Evolutionary conservation across 2,888 invertebrate genomes (phyloP).

Genomic region (Mythimna ferrago): DNA sequence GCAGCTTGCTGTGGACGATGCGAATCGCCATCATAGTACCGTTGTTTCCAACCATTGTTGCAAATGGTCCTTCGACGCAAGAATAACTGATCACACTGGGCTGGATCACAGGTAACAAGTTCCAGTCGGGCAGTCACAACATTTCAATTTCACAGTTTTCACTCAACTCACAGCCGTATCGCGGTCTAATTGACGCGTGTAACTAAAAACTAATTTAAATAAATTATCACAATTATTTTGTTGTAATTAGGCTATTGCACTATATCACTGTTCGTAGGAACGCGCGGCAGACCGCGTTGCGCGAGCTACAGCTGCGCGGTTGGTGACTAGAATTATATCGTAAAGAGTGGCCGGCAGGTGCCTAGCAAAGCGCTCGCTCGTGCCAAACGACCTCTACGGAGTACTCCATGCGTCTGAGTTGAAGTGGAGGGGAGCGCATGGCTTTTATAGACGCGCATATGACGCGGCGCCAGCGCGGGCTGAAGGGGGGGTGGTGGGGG

Average conservation of each 20-base stretch:
- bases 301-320: conserved; percentile 89
- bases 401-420: conserved; percentile 91
- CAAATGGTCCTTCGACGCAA: conserved; percentile 84
- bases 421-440: conserved; percentile 86
- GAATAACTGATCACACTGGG: conserved; percentile 88
- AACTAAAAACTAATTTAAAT: conserved; percentile 89
- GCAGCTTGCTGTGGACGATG: conserved; percentile 97
- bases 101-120: conserved; percentile 88
- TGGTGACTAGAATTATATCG: conserved; percentile 90
- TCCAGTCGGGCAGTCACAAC: conserved; percentile 90
- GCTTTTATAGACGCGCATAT: conserved; percentile 86
- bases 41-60: conserved; percentile 96
- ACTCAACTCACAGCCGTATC: conserved; percentile 90
- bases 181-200: conserved; percentile 81
- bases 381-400: conserved; percentile 92
- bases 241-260: conserved; percentile 88
- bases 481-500: conserved; percentile 64
- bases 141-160: conserved; percentile 87
- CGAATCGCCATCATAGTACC: conserved; percentile 97
- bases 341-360: conserved; percentile 90
- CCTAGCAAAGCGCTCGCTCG: conserved; percentile 91
- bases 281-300: conserved; percentile 88
- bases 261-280: conserved; percentile 90
- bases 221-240: conserved; percentile 89
- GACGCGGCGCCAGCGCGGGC: conserved; percentile 81